Conservation (phyloP, 2,113 vertebrate genomes). For the Epinephelus lanceolatus region DNA sequence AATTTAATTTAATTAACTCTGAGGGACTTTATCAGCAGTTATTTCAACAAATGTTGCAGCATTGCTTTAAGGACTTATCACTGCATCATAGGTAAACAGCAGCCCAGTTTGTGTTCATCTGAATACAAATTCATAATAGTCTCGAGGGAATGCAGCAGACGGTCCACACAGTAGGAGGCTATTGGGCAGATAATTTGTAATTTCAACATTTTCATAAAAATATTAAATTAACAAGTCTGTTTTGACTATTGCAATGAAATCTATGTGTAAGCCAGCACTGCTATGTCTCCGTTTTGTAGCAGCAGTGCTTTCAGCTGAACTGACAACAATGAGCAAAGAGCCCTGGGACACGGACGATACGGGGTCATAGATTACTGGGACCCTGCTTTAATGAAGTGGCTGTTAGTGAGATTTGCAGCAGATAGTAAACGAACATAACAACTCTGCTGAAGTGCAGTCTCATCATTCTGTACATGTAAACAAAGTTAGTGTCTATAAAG, state of each 20-base stretch:
- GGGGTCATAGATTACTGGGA: slow-evolving; percentile 30
- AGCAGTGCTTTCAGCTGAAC: neutral
- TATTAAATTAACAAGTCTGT: slow-evolving; percentile 6
- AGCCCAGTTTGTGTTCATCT: slow-evolving; percentile 19
- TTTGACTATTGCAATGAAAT: neutral
- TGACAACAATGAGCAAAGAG: slow-evolving; percentile 4
- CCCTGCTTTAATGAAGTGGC: slow-evolving; percentile 51
- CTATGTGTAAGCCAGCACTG: neutral
- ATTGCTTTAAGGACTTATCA: slow-evolving; percentile 15
- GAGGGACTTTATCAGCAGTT: slow-evolving; percentile 28
- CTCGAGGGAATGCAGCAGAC: slow-evolving; percentile 20
- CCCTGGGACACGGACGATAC: neutral
- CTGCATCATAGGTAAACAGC: slow-evolving; percentile 25
- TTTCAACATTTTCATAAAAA: slow-evolving; percentile 39
- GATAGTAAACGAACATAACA: slow-evolving; percentile 43
- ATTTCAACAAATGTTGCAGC: slow-evolving; percentile 32
- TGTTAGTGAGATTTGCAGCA: slow-evolving; percentile 54
- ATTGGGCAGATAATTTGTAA: slow-evolving; percentile 16
- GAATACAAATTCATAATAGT: slow-evolving; percentile 20
- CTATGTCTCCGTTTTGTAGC: neutral
- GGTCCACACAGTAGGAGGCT: slow-evolving; percentile 20
- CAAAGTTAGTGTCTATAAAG: slow-evolving; percentile 24
- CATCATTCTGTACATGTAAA: slow-evolving; percentile 56
- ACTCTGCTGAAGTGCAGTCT: slow-evolving; percentile 55
- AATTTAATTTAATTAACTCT: slow-evolving; percentile 49